These are phyloP conservation scores for Esperia sulphurella DNA, from an alignment of 2,888 invertebrate genomes.

Conservation along the genomic window DNA sequence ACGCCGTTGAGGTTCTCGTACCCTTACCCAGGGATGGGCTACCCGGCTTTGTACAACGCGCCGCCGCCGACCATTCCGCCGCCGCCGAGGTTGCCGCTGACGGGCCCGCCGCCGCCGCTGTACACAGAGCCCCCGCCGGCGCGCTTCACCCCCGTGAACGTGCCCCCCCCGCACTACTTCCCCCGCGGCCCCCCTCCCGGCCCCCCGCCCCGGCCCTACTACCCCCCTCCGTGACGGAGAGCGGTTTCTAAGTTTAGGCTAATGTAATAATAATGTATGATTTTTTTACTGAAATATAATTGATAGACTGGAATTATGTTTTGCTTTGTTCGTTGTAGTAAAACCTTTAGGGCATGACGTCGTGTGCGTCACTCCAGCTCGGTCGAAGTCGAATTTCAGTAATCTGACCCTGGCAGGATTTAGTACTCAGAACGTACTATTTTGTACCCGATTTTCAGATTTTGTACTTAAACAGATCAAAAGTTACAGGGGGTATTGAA, in stretches of 20 bases:
- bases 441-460: too few species aligned
- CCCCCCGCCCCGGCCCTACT: constrained; percentile 60
- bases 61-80: constrained; percentile 48
- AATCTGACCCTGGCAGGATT: too few species aligned
- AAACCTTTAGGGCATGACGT: too few species aligned
- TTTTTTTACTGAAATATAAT: constrained; percentile 67
- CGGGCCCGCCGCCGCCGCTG: constrained; percentile 45
- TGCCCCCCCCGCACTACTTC: constrained; percentile 65
- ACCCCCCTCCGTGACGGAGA: constrained; percentile 59
- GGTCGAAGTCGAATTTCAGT: too few species aligned
- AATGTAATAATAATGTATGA: constrained; percentile 35
- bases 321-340: constrained; percentile 33
- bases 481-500: too few species aligned
- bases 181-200: constrained; percentile 47
- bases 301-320: constrained; percentile 31
- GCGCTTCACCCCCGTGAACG: constrained; percentile 46
- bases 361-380: too few species aligned
- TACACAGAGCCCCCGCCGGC: constrained; percentile 50
- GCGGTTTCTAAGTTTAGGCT: constrained; percentile 14
- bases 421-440: too few species aligned
- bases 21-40: constrained; percentile 55
- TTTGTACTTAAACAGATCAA: too few species aligned
- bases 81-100: constrained; percentile 59
- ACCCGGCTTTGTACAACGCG: constrained; percentile 64
- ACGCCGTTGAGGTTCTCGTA: constrained; percentile 50